A percentile compares a stretch with the other conserved stretches of the same genome.
These are phyloP conservation scores for Pogonomyrmex californicus DNA, from an alignment of 1,140 invertebrate species.

Conservation along the genomic window DNA sequence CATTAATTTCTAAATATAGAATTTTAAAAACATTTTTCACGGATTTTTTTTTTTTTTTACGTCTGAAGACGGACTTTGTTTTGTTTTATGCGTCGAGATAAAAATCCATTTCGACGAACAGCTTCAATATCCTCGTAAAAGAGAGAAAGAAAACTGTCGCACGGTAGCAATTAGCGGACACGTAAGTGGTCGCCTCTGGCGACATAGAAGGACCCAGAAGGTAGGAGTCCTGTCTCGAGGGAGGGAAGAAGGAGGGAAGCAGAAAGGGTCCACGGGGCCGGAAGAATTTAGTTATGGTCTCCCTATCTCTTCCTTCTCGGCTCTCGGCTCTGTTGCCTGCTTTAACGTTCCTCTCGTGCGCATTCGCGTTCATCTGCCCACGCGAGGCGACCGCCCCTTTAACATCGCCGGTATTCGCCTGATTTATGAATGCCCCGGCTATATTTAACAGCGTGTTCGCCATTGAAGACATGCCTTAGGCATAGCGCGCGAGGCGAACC, in stretches of 20 bases:
- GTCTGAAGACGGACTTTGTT: background rate
- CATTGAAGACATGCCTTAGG: conserved; percentile 80
- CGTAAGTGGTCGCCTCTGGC: conserved; percentile 39
- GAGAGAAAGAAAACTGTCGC: conserved; percentile 41
- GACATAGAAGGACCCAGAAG: background rate
- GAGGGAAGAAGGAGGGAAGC: background rate
- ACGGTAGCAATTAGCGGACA: conserved; percentile 60
- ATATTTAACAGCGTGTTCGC: conserved; percentile 80
- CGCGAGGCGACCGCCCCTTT: conserved; percentile 79
- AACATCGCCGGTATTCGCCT: conserved; percentile 80
- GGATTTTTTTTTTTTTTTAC: background rate
- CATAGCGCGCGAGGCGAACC: conserved; percentile 67
- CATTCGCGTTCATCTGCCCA: conserved; percentile 76
- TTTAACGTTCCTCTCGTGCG: conserved; percentile 70
- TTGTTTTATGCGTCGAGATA: background rate
- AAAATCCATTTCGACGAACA: conserved; percentile 17
- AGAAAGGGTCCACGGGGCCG: conserved; percentile 47
- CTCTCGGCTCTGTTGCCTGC: conserved; percentile 70
- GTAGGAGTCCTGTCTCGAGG: background rate
- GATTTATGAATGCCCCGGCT: conserved; percentile 80
- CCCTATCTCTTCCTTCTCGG: conserved; percentile 37
- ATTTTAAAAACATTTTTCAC: background rate
- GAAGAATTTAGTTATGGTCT: conserved; percentile 75
- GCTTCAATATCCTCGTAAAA: background rate
- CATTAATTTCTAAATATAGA: background rate